Evolutionary conservation across 2,888 invertebrate genomes (phyloP), one percentile per base, ranked within the genome.

Genomic region (Idaea biselata): DNA sequence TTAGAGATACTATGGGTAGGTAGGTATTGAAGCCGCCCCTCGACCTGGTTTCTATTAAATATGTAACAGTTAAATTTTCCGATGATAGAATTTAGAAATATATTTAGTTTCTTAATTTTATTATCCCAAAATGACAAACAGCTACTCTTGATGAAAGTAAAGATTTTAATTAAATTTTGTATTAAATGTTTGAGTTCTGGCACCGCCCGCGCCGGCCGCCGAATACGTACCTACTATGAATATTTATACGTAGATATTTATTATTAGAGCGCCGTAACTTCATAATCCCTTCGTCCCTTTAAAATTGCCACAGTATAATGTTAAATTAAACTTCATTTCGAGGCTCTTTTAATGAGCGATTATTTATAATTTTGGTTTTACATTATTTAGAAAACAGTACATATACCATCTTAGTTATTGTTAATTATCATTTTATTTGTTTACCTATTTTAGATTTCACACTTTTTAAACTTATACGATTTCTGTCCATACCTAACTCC

Each of bases 311-410:
- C 68, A 68, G 70, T 68, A 44, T 44, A 72, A 72, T 72, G 64
- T 61, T 68, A 68, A 70, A 72, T 70, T 68, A 65, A 72, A 68
- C 68, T 65, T 71, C 68, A 70, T 70, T 72, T 67, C 64, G 60
- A 61, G 65, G 59, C 63, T 68, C 67, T 65, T 60, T 61, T 70
- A 72, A 71, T 68, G 70, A 69, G 67, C 69, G 64, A 65, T 70
- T 69, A 68, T 65, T 68, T 67, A 58, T 18, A 25, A 44, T 44
- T 44, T 44, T 8, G 14, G 44, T 44, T 44, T n/a, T 44, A 44
- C 8, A 44, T 14, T 11, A 44, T 44, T 14, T 25, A 25, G 11
- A 44, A 44, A 44, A 44, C 44, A 44, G 44, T 44, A 7, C 14
- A 32, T 6, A 1, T 4, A 32, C 7, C 6, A 32, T 32, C 11